A percentile compares a stretch with the other conserved stretches of the same genome.
Evolutionary conservation across 2,888 invertebrate genomes (phyloP).

Genomic region (Parasteatoda lunata): DNA sequence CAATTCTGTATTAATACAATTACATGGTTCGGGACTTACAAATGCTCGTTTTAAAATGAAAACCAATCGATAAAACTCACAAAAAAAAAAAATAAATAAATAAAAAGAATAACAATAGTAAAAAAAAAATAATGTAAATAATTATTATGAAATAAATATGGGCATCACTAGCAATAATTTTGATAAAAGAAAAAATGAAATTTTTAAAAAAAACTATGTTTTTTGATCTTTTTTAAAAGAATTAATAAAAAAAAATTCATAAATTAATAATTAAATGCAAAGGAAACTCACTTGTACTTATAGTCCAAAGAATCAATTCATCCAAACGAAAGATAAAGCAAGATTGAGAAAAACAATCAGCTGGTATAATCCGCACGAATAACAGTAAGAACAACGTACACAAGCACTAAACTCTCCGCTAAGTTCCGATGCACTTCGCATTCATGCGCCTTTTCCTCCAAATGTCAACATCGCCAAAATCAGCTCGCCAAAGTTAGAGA

Average conservation of each 20-base stretch:
- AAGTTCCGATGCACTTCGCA: background rate
- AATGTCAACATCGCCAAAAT: conserved; percentile 17
- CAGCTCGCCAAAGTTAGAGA: conserved; percentile 20
- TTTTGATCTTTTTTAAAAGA: background rate
- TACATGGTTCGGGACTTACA: too few relatives aligned
- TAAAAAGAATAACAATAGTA: too few relatives aligned
- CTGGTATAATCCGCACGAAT: background rate
- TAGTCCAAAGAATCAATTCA: background rate
- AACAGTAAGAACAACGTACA: background rate
- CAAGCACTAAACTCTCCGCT: background rate
- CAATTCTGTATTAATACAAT: too few relatives aligned
- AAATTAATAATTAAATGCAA: background rate
- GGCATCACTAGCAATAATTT: too few relatives aligned
- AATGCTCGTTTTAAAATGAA: too few relatives aligned
- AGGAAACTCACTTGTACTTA: background rate
- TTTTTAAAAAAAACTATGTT: background rate
- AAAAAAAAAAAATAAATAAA: too few relatives aligned
- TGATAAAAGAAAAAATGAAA: background rate
- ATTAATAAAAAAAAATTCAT: background rate
- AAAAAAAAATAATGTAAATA: too few relatives aligned
- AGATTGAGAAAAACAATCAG: background rate
- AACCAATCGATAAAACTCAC: too few relatives aligned
- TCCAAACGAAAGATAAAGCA: background rate
- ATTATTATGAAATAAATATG: too few relatives aligned
- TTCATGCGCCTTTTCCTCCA: conserved; percentile 4